phyloP scores from a whole-genome alignment of 2,888 invertebrate species.

The Syritta pipiens region DNA sequence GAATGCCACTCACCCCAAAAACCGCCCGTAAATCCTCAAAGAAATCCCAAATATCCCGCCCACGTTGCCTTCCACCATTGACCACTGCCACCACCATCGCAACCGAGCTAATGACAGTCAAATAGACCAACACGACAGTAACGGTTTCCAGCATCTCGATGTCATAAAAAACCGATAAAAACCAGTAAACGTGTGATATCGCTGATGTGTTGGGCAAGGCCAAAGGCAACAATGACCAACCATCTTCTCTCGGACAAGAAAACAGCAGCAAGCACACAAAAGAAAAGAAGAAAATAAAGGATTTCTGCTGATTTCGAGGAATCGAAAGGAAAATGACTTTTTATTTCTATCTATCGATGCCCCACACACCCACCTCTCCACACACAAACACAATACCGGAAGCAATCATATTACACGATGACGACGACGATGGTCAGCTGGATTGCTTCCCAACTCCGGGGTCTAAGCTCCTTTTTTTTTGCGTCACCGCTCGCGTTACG shows the following conservation, averaged over 20 bases:
- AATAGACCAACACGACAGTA: not conserved
- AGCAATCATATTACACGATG: constrained; percentile 60
- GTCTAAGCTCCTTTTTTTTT: constrained; percentile 31
- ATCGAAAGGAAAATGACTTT: constrained; percentile 18
- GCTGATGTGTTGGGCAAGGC: constrained; percentile 33
- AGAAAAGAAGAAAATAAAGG: constrained; percentile 4
- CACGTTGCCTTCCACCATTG: too few species aligned
- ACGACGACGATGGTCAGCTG: constrained; percentile 56
- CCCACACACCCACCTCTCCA: constrained; percentile 4
- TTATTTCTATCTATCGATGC: constrained; percentile 16
- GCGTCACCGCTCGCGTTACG: not conserved
- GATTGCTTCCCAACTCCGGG: constrained; percentile 24
- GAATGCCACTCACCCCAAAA: too few species aligned
- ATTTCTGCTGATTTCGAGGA: constrained; percentile 50
- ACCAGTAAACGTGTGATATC: constrained; percentile 36
- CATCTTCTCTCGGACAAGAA: too few species aligned
- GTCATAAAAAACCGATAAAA: constrained; percentile 32
- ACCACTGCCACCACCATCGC: too few species aligned
- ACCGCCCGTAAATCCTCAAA: too few species aligned
- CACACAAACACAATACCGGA: constrained; percentile 38
- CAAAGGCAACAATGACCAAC: constrained; percentile 7
- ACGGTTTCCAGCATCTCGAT: constrained; percentile 2
- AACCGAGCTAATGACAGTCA: constrained; percentile 15
- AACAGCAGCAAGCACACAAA: not conserved
- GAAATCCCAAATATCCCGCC: too few species aligned